These are phyloP conservation scores for Idaea straminata DNA, from an alignment of 2,888 invertebrate species.

Conservation along the genomic window DNA sequence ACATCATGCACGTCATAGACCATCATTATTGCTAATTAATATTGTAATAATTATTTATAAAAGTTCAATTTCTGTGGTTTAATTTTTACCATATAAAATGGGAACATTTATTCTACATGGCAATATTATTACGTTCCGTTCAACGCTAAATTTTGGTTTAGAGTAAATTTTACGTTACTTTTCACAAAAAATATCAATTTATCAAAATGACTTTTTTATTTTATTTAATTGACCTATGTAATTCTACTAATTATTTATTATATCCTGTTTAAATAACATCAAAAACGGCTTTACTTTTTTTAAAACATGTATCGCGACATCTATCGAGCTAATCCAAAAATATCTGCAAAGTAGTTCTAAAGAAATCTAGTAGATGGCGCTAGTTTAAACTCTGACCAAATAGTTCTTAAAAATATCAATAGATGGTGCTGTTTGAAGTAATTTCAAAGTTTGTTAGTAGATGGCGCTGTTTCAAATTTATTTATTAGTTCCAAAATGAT, in stretches of 20 bases:
- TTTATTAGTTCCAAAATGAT: background rate
- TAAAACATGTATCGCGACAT: background rate
- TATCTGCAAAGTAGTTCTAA: background rate
- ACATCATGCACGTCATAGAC: too few relatives aligned
- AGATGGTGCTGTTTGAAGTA: constrained; percentile 13
- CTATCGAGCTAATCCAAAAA: background rate
- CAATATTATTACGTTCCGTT: background rate
- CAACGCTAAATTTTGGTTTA: background rate
- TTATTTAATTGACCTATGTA: background rate
- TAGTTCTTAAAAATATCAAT: background rate
- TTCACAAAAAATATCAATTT: background rate
- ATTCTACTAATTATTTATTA: too few relatives aligned
- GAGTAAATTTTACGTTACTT: background rate
- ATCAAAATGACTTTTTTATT: background rate
- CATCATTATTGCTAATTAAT: too few relatives aligned
- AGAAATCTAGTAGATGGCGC: background rate
- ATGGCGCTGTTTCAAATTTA: constrained; percentile 6
- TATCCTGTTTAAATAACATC: too few relatives aligned
- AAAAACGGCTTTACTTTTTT: too few relatives aligned
- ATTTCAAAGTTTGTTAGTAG: constrained; percentile 2
- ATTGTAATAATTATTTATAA: too few relatives aligned
- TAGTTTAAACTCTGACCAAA: background rate
- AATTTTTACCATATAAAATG: background rate
- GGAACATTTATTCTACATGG: background rate
- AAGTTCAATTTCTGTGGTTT: background rate